phyloP scores from a whole-genome alignment of 37 sponge, comb jelly and placozoan species.

The Spongilla lacustris region DNA sequence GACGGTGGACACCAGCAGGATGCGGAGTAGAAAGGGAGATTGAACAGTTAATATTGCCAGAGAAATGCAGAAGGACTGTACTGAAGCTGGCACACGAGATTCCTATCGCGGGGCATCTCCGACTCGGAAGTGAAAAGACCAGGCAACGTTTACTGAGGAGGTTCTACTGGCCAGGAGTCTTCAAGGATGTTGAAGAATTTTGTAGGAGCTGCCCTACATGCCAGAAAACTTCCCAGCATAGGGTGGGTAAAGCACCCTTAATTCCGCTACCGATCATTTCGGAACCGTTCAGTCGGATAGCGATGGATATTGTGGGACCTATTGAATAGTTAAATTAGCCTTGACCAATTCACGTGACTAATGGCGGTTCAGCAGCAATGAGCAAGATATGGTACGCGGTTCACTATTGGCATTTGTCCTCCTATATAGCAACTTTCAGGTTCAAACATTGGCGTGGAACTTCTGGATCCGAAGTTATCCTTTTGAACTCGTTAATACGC shows the following conservation, averaged over 20 bases:
- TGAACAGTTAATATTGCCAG: slow-evolving; percentile 20
- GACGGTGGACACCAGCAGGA: too few species aligned
- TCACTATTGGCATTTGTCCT: too few species aligned
- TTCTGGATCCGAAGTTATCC: too few species aligned
- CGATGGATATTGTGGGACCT: slow-evolving; percentile 34
- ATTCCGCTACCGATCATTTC: slow-evolving; percentile 4
- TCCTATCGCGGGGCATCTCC: slow-evolving; percentile 27
- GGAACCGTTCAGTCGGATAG: slow-evolving; percentile 11
- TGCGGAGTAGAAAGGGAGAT: slow-evolving; percentile 6
- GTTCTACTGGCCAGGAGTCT: slow-evolving; percentile 15
- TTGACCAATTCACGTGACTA: too few species aligned
- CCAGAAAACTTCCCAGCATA: slow-evolving; percentile 9
- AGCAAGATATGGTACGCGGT: too few species aligned
- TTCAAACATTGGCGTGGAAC: too few species aligned
- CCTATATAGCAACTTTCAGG: too few species aligned
- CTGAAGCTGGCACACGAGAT: slow-evolving; percentile 10
- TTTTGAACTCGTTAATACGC: too few species aligned
- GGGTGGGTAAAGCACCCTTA: neutral
- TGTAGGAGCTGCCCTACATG: slow-evolving; percentile 22
- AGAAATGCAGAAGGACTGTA: slow-evolving; percentile 3
- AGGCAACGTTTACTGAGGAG: neutral
- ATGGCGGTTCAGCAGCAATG: too few species aligned
- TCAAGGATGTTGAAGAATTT: slow-evolving; percentile 14
- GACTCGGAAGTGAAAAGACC: slow-evolving; percentile 28
- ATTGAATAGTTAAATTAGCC: too few species aligned